Evolutionary conservation across 1,140 invertebrate genomes (phyloP).

Genomic region (Tenebrio molitor): DNA sequence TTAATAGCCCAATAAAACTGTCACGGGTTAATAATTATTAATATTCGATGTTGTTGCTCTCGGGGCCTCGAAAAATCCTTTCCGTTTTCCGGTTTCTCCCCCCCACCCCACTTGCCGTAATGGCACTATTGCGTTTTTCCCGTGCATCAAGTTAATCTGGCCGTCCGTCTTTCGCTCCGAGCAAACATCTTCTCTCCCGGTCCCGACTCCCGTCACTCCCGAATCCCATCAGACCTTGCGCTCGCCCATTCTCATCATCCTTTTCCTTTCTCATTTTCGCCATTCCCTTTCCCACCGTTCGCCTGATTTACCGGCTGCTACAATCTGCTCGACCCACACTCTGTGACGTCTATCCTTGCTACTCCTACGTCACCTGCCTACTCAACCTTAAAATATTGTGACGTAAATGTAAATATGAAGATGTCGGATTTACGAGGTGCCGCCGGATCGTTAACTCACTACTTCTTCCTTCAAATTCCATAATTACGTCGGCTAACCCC

Average conservation of each 20-base stretch:
- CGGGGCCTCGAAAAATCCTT: background rate
- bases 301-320: slow-evolving; percentile 54
- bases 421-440: slow-evolving; percentile 44
- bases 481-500: too few relatives aligned
- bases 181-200: slow-evolving; percentile 57
- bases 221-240: slow-evolving; percentile 50
- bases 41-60: background rate
- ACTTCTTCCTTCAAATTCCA: too few relatives aligned
- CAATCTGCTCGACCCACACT: slow-evolving; percentile 53
- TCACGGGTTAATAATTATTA: slow-evolving; percentile 17
- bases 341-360: slow-evolving; percentile 51
- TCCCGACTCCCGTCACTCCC: slow-evolving; percentile 44
- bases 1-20: slow-evolving; percentile 23
- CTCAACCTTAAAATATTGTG: slow-evolving; percentile 50
- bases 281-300: slow-evolving; percentile 53
- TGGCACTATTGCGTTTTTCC: slow-evolving; percentile 51
- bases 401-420: slow-evolving; percentile 54
- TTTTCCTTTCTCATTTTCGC: slow-evolving; percentile 52
- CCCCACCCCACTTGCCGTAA: slow-evolving; percentile 52
- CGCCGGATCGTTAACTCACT: background rate
- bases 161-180: slow-evolving; percentile 56
- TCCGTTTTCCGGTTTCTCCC: too few relatives aligned
- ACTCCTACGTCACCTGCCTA: slow-evolving; percentile 52
- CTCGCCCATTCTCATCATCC: slow-evolving; percentile 54
- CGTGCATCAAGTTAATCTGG: slow-evolving; percentile 60